These are phyloP conservation scores for Nyctalus aviator DNA, from an alignment of 2,797 vertebrate species.

Conservation along the genomic window DNA sequence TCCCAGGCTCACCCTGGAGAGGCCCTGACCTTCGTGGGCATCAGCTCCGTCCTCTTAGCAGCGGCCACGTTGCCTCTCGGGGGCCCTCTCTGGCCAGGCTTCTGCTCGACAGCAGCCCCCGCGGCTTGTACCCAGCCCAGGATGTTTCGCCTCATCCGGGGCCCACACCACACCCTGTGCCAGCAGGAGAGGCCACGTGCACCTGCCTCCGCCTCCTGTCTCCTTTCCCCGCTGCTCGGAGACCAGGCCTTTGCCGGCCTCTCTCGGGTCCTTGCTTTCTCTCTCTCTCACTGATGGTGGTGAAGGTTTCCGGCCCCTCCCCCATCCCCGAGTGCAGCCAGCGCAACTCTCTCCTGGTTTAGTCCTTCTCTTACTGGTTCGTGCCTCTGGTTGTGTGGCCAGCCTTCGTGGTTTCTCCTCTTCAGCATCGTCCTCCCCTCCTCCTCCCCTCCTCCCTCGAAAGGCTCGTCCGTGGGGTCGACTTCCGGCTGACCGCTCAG, in stretches of 20 bases:
- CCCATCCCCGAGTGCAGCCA: background rate
- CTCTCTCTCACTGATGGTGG: background rate
- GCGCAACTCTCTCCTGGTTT: background rate
- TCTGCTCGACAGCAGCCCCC: background rate
- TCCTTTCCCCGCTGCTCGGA: background rate
- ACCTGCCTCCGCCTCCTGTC: background rate
- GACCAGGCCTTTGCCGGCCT: background rate
- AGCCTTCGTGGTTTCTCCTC: background rate
- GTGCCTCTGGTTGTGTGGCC: background rate
- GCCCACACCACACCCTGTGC: background rate
- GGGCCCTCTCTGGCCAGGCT: background rate
- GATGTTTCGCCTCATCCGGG: background rate
- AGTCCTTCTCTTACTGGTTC: background rate
- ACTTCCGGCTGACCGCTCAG: background rate
- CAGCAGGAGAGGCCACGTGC: background rate
- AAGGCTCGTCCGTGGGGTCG: accelerated
- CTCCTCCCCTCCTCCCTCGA: background rate
- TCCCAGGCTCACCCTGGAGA: background rate
- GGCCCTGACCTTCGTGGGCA: background rate
- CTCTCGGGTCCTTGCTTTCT: background rate
- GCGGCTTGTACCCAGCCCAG: background rate
- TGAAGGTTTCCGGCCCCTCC: background rate
- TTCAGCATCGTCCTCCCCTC: background rate
- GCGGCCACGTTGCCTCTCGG: background rate
- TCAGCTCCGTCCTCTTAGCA: background rate